Evolutionary conservation across 2,888 invertebrate genomes (phyloP), one percentile per base, ranked within the genome.

Genomic region (Linnaemya vulpina): DNA sequence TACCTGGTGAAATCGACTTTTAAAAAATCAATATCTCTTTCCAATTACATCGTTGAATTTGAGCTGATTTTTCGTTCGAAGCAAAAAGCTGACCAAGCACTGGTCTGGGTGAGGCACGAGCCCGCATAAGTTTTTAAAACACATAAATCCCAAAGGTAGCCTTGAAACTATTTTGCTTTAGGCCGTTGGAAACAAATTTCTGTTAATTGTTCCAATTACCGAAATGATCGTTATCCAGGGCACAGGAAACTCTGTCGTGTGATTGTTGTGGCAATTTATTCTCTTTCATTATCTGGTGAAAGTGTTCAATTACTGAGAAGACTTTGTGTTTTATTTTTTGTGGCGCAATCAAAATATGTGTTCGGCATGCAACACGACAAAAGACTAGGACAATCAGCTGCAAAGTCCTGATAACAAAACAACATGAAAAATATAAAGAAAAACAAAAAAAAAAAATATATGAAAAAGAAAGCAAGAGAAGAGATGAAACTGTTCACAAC

Each of bases 361-460:
- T 76, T 77, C 65, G 58, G 65, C 83, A 77, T 77, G 71, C 73
- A 81, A 75, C 67, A 76, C 58, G 65, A 60, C 63, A 74, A 30
- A 80, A 81, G 78, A 71, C 22, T 38, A 70, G 74, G 67, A 84
- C 58, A 77, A 81, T 81, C 81, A 81, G 77, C 81, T 81, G 81
- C 76, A 68, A 58, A 60, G 35, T 77, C 58, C 76, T 77, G 76
- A 83, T 83, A 83, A 65, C 63, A 53, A 65, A 71, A 53, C 53
- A 55, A 46, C 58, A 68, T 49, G 79, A 71, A 9, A 38, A 49
- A 55, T 43, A n/a, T 15, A 15, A 11, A 46, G 40, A 40, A 11
- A 13, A 46, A 25, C 20, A 55, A 30, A 30, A 40, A 11, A 13
- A 46, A 25, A n/a, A 55, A 30, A 30, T 30, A 30, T 30, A n/a